Evolutionary conservation across 2,888 invertebrate species (phyloP).

Genomic region (Phengaris arion): DNA sequence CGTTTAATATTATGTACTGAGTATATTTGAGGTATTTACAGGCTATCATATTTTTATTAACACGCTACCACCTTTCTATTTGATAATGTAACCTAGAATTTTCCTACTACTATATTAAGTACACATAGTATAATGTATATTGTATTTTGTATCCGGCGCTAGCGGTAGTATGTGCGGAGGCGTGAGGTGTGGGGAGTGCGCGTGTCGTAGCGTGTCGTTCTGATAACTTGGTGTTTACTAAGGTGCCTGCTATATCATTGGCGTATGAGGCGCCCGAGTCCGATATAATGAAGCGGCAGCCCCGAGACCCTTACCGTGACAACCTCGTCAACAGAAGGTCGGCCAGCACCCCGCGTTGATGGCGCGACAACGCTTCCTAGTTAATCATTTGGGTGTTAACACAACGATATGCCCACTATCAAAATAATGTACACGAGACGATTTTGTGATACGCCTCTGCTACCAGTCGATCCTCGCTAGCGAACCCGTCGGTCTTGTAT

Average conservation of each 20-base stretch:
- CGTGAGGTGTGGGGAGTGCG: slow-evolving; percentile 49
- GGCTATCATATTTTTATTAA: slow-evolving; percentile 51
- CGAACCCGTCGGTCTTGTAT: slow-evolving; percentile 3
- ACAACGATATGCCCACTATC: slow-evolving; percentile 62
- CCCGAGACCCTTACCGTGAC: slow-evolving; percentile 98
- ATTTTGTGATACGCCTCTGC: slow-evolving; percentile 21
- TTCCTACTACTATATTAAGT: slow-evolving; percentile 55
- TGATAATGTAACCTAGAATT: slow-evolving; percentile 56
- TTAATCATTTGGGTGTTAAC: slow-evolving; percentile 69
- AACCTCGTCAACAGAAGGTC: slow-evolving; percentile 99
- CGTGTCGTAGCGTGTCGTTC: slow-evolving; percentile 59
- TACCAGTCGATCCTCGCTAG: not conserved
- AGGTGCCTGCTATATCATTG: slow-evolving; percentile 99
- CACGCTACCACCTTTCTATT: slow-evolving; percentile 66
- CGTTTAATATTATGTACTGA: slow-evolving; percentile 53
- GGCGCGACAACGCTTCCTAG: slow-evolving; percentile 59
- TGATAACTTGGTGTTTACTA: slow-evolving; percentile 81
- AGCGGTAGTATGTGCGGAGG: slow-evolving; percentile 50
- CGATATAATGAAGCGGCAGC: slow-evolving; percentile 99
- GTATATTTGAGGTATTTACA: slow-evolving; percentile 50
- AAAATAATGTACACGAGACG: slow-evolving; percentile 40
- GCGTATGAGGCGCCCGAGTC: slow-evolving; percentile 99
- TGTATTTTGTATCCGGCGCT: slow-evolving; percentile 41
- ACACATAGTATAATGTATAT: slow-evolving; percentile 46
- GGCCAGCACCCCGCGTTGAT: slow-evolving; percentile 60